Evolutionary conservation across 2,888 invertebrate species (phyloP), one percentile per base, ranked within the genome.

Genomic region (Synergus gifuensis): DNA sequence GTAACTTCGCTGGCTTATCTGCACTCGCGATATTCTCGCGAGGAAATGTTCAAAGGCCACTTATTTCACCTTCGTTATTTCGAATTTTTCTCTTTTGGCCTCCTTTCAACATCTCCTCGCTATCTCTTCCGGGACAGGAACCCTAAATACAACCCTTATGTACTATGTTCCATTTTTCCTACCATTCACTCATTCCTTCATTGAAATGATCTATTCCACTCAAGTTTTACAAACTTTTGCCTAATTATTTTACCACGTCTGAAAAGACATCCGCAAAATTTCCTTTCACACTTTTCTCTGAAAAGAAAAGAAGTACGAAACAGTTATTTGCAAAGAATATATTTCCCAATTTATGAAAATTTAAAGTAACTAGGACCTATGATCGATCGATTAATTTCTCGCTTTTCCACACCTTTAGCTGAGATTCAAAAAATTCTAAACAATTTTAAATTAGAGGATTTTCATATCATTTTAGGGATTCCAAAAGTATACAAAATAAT

Each of bases 1-100:
- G 28, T 73, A 73, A 54, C 54, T 49, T 54, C 36, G 54, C 46
- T 28, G 69, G 69, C 49, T 73, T 73, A 73, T 73, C 69, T 73
- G 8, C 49, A 54, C 36, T 36, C 69, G 36, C 49, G 49, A 73
- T 14, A 36, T 73, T 73, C 16, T 49, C 11, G 36, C 9, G 14
- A 73, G 69, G 36, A 49, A 73, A 73, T 54, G 28, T 73, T 54
- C 69, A 73, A 49, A 73, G 36, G 49, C 28, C 49, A 69, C 69
- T 54, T 49, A 28, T 36, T 73, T 73, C 8, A 73, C 69, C 69
- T 73, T 73, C 11, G 49, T 54, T 54, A 73, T 73, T 49, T 49
- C 36, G 49, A 54, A 36, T 73, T 73, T 73, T 46, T n/a, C 16
- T 36, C 36, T 73, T 49, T 8, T 67, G 3, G 16, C 54, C 49